phyloP scores from a whole-genome alignment of 2,113 vertebrate species.

The human region DNA sequence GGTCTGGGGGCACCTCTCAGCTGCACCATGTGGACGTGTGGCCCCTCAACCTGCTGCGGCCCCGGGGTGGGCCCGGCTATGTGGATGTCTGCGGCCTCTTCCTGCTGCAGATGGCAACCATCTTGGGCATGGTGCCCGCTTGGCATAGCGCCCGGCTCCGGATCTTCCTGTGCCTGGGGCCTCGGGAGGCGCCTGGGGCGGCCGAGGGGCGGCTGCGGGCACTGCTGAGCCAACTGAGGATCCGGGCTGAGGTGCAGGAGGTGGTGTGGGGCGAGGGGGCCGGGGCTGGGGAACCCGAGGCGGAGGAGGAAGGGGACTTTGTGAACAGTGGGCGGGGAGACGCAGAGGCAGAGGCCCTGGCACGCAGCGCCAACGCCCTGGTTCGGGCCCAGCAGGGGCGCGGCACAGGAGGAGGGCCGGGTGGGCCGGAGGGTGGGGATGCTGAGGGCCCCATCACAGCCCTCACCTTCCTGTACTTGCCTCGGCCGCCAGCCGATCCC shows the following conservation, averaged over 20 bases:
- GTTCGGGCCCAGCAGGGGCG: conserved; percentile 65
- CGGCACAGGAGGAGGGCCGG: conserved; percentile 75
- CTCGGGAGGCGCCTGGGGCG: conserved; percentile 88
- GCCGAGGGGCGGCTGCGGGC: conserved; percentile 89
- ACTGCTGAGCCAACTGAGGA: conserved; percentile 90
- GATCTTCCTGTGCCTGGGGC: conserved; percentile 92
- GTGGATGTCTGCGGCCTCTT: conserved; percentile 94
- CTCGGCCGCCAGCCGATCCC: conserved; percentile 85
- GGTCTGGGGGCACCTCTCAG: conserved; percentile 69
- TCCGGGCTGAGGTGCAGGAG: conserved; percentile 90
- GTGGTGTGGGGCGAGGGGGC: conserved; percentile 90
- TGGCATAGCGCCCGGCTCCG: conserved; percentile 91
- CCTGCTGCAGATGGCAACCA: conserved; percentile 94
- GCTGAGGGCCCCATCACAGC: conserved; percentile 84
- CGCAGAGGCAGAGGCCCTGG: neutral
- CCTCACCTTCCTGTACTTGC: conserved; percentile 93
- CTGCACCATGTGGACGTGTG: conserved; percentile 90
- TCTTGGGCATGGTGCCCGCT: conserved; percentile 93
- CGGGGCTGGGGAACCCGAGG: conserved; percentile 68
- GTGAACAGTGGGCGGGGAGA: conserved; percentile 52
- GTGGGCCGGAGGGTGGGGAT: conserved; percentile 80
- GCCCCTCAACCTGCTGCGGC: conserved; percentile 92
- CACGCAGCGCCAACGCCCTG: conserved; percentile 49
- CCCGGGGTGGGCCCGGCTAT: conserved; percentile 83
- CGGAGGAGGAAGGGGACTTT: conserved; percentile 50